phyloP scores from a whole-genome alignment of 1,140 invertebrate genomes.

The Drosophila repletoides region DNA sequence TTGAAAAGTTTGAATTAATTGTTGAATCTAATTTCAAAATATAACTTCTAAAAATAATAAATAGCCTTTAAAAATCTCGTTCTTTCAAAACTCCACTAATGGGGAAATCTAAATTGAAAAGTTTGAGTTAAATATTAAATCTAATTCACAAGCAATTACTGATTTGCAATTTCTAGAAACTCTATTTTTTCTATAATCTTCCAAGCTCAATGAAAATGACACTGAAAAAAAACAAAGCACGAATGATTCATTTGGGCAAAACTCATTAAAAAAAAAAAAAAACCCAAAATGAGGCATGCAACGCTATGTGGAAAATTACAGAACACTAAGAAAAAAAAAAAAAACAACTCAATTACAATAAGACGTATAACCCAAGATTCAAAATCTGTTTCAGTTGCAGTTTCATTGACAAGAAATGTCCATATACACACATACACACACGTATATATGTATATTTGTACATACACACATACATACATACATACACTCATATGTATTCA shows the following conservation, averaged over 20 bases:
- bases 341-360: not conserved
- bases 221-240: not conserved
- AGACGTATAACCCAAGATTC: not conserved
- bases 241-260: not conserved
- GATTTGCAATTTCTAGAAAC: too few species aligned
- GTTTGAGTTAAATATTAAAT: too few species aligned
- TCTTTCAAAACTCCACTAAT: too few species aligned
- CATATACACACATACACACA: not conserved
- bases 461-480: not conserved
- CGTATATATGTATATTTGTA: not conserved
- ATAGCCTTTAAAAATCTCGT: too few species aligned
- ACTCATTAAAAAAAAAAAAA: not conserved
- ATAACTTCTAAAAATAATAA: too few species aligned
- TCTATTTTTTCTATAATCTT: too few species aligned
- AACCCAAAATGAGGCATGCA: not conserved
- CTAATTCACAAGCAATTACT: too few species aligned
- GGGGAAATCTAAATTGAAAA: too few species aligned
- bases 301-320: not conserved
- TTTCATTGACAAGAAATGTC: constrained; percentile 29
- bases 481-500: not conserved
- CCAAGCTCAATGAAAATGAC: too few species aligned
- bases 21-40: too few species aligned
- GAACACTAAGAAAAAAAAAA: too few species aligned
- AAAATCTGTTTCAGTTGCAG: constrained; percentile 9
- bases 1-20: too few species aligned